Conservation (phyloP, 2,888 invertebrate species). For the Graphium colonna region DNA sequence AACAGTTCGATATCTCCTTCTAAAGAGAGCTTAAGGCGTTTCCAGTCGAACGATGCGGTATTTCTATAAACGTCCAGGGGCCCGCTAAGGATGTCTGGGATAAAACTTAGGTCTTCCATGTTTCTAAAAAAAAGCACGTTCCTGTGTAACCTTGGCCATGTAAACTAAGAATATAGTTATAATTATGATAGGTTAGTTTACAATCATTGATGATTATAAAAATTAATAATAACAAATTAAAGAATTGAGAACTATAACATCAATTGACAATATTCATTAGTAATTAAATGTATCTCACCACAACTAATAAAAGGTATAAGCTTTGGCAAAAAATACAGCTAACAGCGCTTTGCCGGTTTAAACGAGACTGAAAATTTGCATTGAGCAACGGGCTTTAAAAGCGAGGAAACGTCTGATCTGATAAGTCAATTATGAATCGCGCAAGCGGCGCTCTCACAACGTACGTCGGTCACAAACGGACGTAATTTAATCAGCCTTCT, state of each 20-base stretch:
- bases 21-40: conserved; percentile 87
- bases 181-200: conserved; percentile 14
- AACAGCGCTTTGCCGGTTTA: conserved; percentile 25
- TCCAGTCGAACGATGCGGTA: conserved; percentile 92
- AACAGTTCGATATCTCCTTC: conserved; percentile 87
- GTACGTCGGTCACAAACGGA: conserved; percentile 2
- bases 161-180: not conserved
- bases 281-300: conserved; percentile 25
- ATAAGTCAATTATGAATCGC: conserved; percentile 20
- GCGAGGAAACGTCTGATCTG: conserved; percentile 24
- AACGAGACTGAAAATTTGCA: conserved; percentile 31
- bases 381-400: conserved; percentile 28
- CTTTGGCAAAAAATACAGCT: conserved; percentile 17
- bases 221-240: not conserved
- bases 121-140: conserved; percentile 43
- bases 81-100: conserved; percentile 85
- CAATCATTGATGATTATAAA: not conserved
- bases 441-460: not conserved
- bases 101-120: conserved; percentile 80
- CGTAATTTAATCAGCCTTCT: conserved; percentile 5
- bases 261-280: not conserved
- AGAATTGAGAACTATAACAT: not conserved
- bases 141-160: conserved; percentile 9
- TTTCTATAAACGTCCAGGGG: conserved; percentile 90
- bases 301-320: conserved; percentile 3